phyloP scores from a whole-genome alignment of 2,113 vertebrate genomes.

The Misgurnus mizolepis region DNA sequence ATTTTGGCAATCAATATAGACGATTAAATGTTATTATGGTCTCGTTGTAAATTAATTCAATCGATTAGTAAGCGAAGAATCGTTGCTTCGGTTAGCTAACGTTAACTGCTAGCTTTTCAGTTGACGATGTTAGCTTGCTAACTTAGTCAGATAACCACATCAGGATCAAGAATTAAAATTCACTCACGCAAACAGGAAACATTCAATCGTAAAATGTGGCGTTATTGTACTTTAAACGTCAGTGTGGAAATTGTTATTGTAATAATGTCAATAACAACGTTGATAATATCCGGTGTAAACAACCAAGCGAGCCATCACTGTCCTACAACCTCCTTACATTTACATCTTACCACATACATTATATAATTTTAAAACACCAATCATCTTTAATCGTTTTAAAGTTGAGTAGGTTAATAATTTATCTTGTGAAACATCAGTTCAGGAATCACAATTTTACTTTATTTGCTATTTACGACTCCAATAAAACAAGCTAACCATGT shows the following conservation, averaged over 20 bases:
- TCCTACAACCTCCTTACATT: not conserved
- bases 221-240: constrained; percentile 24
- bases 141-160: constrained; percentile 12
- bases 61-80: not conserved
- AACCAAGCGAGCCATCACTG: not conserved
- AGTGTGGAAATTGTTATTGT: constrained; percentile 38
- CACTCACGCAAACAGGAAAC: not conserved
- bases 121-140: constrained; percentile 39
- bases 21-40: not conserved
- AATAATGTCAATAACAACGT: constrained; percentile 9
- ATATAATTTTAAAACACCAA: constrained; percentile 1
- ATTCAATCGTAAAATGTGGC: not conserved
- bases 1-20: no score
- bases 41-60: not conserved
- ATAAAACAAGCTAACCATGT: constrained; percentile 33
- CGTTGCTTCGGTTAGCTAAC: not conserved
- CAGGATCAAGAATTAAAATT: constrained; percentile 6
- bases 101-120: not conserved
- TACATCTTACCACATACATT: not conserved
- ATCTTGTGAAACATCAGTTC: not conserved
- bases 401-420: not conserved
- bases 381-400: not conserved
- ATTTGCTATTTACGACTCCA: not conserved
- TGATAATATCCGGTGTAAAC: constrained; percentile 26
- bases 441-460: not conserved